phyloP scores from a whole-genome alignment of 2,888 invertebrate genomes.

The Eutolmus rufibarbis region DNA sequence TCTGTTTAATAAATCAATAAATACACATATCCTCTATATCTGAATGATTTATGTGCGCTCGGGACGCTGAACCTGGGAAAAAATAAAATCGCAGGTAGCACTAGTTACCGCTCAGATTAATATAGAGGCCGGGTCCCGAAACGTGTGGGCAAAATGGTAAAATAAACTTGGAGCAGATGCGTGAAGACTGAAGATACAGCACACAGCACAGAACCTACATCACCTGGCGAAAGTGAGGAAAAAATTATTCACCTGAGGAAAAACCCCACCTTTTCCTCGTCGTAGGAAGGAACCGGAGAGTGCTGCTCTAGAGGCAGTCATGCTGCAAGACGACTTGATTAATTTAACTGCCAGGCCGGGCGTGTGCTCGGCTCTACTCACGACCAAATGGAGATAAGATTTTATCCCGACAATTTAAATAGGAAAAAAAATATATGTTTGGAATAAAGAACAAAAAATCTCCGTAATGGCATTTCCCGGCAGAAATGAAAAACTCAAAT shows the following conservation, averaged over 20 bases:
- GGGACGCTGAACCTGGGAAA: not conserved
- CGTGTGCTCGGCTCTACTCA: not conserved
- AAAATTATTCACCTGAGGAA: not conserved
- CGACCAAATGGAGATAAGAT: slow-evolving; percentile 1
- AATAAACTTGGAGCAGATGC: slow-evolving; percentile 23
- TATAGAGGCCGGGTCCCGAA: not conserved
- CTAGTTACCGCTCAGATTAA: not conserved
- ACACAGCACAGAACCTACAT: not conserved
- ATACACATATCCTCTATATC: not conserved
- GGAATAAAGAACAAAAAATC: not conserved
- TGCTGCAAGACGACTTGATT: slow-evolving; percentile 15
- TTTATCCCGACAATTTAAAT: not conserved
- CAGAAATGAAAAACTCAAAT: slow-evolving; percentile 2
- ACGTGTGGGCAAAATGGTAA: slow-evolving; percentile 1
- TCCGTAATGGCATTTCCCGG: not conserved
- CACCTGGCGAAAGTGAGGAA: not conserved
- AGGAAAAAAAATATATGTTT: not conserved
- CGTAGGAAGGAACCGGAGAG: not conserved
- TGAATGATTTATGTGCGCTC: slow-evolving; percentile 1
- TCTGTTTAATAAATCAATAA: slow-evolving; percentile 33
- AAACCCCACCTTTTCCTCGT: not conserved
- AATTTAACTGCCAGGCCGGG: slow-evolving; percentile 13
- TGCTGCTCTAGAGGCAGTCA: not conserved
- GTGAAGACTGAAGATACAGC: slow-evolving; percentile 15
- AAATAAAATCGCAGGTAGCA: not conserved